Evolutionary conservation across 2,113 vertebrate species (phyloP).

Genomic region (Nannospalax galili): DNA sequence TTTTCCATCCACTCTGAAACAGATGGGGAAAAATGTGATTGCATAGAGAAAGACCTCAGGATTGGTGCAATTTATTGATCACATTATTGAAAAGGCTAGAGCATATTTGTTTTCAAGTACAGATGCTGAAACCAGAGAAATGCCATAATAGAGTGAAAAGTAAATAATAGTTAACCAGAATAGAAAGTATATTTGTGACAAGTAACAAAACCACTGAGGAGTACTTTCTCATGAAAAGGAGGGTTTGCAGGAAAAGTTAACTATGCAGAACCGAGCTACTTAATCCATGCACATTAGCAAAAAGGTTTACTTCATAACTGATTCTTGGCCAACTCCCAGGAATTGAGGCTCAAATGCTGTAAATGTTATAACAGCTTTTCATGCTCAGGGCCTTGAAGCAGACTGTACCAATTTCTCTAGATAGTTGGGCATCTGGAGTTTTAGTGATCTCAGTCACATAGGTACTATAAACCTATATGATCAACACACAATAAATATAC

Average conservation of each 20-base stretch:
- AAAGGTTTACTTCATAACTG: background rate
- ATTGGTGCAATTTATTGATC: background rate
- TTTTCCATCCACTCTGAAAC: conserved; percentile 71
- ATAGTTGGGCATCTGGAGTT: background rate
- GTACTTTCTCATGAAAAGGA: background rate
- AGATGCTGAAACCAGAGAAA: conserved; percentile 15
- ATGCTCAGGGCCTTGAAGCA: background rate
- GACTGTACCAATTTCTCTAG: background rate
- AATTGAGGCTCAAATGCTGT: background rate
- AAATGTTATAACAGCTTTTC: background rate
- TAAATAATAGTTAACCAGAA: background rate
- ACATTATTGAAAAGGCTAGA: background rate
- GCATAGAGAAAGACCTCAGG: background rate
- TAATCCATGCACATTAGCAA: background rate
- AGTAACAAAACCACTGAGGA: background rate
- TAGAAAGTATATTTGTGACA: background rate
- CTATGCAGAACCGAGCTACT: background rate
- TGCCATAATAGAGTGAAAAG: background rate
- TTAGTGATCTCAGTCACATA: background rate
- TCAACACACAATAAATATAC: background rate
- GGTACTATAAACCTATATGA: background rate
- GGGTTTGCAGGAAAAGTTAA: background rate
- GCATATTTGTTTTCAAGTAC: conserved; percentile 7
- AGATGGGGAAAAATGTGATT: background rate
- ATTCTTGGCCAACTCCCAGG: background rate